phyloP scores from a whole-genome alignment of 2,797 vertebrate species.

The Aselliscus stoliczkanus region DNA sequence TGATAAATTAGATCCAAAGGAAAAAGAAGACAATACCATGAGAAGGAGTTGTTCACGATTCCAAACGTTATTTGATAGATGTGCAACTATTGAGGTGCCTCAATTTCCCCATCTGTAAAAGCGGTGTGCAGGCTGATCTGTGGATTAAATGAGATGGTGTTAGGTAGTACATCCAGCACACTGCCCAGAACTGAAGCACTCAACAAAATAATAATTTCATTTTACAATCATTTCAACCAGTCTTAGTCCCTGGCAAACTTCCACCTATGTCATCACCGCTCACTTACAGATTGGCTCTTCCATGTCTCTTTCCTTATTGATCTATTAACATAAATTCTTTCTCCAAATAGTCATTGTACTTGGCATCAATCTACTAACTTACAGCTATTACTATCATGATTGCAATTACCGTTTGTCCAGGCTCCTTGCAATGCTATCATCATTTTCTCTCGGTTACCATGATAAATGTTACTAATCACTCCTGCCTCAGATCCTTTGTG shows the following conservation, averaged over 20 bases:
- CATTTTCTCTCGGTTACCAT: slow-evolving; percentile 31
- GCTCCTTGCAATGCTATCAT: slow-evolving; percentile 4
- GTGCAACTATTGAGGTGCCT: not conserved
- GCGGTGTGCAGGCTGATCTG: not conserved
- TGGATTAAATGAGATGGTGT: not conserved
- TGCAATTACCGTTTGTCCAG: slow-evolving; percentile 16
- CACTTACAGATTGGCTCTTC: not conserved
- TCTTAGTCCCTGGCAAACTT: not conserved
- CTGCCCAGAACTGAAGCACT: not conserved
- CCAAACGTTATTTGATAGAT: not conserved
- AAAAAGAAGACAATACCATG: not conserved
- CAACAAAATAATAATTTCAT: not conserved
- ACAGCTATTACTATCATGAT: slow-evolving; percentile 18
- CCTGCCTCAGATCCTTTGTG: slow-evolving; percentile 40
- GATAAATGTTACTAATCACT: slow-evolving; percentile 50
- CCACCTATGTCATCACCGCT: not conserved
- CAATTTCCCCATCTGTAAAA: not conserved
- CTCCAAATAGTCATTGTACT: slow-evolving; percentile 35
- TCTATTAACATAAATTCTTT: slow-evolving; percentile 49
- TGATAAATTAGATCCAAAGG: not conserved
- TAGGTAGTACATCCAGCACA: not conserved
- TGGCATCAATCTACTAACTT: not conserved
- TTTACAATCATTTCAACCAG: not conserved
- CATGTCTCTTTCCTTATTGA: slow-evolving; percentile 12
- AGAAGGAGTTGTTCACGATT: not conserved